Conservation (phyloP, 2,113 vertebrate genomes). For the Nycticebus coucang region DNA sequence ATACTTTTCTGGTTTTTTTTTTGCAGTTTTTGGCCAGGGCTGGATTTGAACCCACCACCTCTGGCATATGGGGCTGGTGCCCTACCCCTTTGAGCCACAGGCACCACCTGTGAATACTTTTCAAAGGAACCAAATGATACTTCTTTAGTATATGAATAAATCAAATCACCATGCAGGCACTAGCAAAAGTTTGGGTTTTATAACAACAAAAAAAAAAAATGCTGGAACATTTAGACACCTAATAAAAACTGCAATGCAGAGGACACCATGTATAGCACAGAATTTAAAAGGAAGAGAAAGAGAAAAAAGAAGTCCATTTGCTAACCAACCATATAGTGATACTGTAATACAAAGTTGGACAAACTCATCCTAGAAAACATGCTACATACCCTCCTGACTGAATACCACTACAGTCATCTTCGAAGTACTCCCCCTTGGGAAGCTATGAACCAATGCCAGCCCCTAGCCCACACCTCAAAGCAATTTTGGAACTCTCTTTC, state of each 20-base stretch:
- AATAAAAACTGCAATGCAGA: not conserved
- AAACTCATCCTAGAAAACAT: too few species aligned
- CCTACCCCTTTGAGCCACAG: too few species aligned
- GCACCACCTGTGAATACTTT: not conserved
- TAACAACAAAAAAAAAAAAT: not conserved
- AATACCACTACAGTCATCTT: too few species aligned
- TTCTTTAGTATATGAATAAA: not conserved
- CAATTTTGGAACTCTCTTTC: too few species aligned
- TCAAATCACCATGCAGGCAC: not conserved
- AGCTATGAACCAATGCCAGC: too few species aligned
- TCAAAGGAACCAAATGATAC: constrained; percentile 5
- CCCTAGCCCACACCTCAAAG: too few species aligned
- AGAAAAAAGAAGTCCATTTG: not conserved
- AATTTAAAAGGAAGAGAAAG: not conserved
- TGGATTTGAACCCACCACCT: too few species aligned
- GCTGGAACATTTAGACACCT: not conserved
- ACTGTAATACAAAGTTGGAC: not conserved
- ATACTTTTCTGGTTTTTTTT: too few species aligned
- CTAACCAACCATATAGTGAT: not conserved
- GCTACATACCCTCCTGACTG: too few species aligned
- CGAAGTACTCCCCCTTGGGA: too few species aligned
- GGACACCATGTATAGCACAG: not conserved
- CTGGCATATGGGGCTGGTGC: too few species aligned
- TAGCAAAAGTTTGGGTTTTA: not conserved
- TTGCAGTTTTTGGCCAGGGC: too few species aligned